Percentiles rank a stretch among this genome's conserved stretches.
Conservation (phyloP, 2,888 invertebrate species). For the Acronicta leporina region DNA sequence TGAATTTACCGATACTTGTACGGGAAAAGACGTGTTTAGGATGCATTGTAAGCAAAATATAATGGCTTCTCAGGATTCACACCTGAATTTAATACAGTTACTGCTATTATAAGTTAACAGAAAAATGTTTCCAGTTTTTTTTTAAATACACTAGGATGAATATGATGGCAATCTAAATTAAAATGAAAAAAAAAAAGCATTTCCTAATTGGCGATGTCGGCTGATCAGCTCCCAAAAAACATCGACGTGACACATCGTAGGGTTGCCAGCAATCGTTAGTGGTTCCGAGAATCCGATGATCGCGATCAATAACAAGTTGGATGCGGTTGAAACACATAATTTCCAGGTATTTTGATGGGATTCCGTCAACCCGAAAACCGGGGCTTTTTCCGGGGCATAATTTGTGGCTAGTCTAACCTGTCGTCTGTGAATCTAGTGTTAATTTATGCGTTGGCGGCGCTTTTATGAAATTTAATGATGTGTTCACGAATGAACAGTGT, state of each 20-base stretch:
- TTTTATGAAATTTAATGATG: conserved; percentile 65
- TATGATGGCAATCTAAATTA: neutral
- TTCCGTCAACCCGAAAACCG: conserved; percentile 63
- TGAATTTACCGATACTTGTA: conserved; percentile 50
- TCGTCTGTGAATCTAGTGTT: conserved; percentile 75
- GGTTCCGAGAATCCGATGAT: conserved; percentile 64
- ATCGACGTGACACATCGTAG: conserved; percentile 44
- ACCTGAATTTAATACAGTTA: neutral
- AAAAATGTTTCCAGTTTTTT: neutral
- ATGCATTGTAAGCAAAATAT: conserved; percentile 45
- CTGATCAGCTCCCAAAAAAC: conserved; percentile 45
- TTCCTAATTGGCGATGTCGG: conserved; percentile 42
- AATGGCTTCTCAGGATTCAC: conserved; percentile 10
- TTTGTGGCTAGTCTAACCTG: conserved; percentile 60
- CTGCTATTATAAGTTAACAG: too few species aligned
- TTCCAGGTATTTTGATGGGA: conserved; percentile 73
- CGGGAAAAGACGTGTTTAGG: conserved; percentile 33
- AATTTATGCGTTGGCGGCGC: conserved; percentile 69
- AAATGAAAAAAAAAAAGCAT: conserved; percentile 15
- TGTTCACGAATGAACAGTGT: conserved; percentile 51
- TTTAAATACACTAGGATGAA: neutral
- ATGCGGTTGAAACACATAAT: conserved; percentile 54
- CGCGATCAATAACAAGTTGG: conserved; percentile 57
- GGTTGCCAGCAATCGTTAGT: conserved; percentile 57
- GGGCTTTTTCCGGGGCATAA: conserved; percentile 45